phyloP scores from a whole-genome alignment of 1,140 invertebrate species.

The Drusus annulatus region DNA sequence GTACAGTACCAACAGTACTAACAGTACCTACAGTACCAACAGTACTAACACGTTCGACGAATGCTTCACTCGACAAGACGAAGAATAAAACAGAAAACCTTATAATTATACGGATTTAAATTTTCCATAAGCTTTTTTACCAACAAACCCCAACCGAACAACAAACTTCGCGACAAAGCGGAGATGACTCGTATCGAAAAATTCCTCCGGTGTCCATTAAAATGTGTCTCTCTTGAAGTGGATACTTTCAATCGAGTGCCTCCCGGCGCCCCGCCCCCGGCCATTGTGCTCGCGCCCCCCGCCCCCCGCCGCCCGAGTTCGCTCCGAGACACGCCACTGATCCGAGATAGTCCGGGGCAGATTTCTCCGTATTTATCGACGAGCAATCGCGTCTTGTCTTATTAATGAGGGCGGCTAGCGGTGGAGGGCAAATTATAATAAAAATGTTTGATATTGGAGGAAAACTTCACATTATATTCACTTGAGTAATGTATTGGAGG shows the following conservation, averaged over 20 bases:
- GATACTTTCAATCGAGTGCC: slow-evolving; percentile 4
- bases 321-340: no score
- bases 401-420: background rate
- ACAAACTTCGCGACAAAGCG: background rate
- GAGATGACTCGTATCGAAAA: slow-evolving; percentile 24
- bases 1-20: no score
- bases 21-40: no score
- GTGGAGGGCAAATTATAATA: background rate
- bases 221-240: background rate
- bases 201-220: slow-evolving; percentile 13
- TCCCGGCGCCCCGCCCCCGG: background rate
- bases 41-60: background rate
- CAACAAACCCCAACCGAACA: background rate
- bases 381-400: slow-evolving; percentile 13
- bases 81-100: background rate
- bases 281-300: no score
- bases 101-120: background rate
- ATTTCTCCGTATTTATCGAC: slow-evolving; percentile 9
- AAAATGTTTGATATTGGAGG: no score
- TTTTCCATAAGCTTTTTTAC: background rate
- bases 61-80: background rate
- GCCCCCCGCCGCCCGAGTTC: no score
- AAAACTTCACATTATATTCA: no score
- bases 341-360: background rate
- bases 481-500: no score